Conservation (phyloP, 1,140 invertebrate species). For the Antheraea mylitta region DNA sequence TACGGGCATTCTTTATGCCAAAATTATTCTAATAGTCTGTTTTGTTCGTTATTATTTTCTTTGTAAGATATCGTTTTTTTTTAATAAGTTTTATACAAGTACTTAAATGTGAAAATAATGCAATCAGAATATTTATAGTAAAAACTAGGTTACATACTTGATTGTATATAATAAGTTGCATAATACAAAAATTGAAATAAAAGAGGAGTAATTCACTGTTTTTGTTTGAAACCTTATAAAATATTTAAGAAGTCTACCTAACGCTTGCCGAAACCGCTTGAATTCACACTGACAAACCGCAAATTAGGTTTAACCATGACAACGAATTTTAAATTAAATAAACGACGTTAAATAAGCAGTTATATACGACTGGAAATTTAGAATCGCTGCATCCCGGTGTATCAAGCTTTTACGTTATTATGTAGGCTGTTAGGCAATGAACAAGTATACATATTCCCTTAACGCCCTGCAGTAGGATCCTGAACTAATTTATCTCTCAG, state of each 20-base stretch:
- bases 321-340: neutral
- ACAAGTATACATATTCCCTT: constrained; percentile 57
- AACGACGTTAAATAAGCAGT: neutral
- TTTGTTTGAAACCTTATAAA: neutral
- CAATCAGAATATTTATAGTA: no score
- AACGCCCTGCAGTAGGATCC: constrained; percentile 57
- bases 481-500: constrained; percentile 70
- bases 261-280: neutral
- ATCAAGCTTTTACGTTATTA: neutral
- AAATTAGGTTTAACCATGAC: neutral
- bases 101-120: no score
- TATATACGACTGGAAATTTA: neutral
- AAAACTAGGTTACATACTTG: no score
- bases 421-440: neutral
- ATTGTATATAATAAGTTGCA: no score
- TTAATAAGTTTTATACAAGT: no score
- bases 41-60: no score
- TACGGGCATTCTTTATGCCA: no score
- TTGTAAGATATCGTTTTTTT: no score
- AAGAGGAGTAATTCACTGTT: neutral
- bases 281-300: neutral
- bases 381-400: neutral
- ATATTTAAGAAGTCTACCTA: neutral
- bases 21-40: no score
- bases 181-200: no score